phyloP scores from a whole-genome alignment of 2,888 invertebrate genomes.

The Tethea ocularis region DNA sequence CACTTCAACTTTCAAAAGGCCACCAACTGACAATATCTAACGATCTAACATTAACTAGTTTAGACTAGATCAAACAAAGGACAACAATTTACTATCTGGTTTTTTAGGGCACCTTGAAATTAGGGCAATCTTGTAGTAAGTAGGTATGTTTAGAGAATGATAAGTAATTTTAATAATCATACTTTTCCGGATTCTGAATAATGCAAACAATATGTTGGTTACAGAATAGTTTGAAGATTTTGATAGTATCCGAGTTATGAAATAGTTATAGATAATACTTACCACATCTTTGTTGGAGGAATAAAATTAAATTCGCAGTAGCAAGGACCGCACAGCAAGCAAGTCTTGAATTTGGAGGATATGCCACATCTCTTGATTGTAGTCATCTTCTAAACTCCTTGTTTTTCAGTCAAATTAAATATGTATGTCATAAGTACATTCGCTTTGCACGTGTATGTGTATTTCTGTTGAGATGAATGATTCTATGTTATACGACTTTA shows the following conservation, averaged over 20 bases:
- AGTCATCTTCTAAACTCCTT: neutral
- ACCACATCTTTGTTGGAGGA: constrained; percentile 33
- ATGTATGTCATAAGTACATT: neutral
- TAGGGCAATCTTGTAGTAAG: neutral
- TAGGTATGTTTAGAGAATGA: neutral
- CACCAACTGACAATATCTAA: neutral
- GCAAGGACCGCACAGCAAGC: constrained; percentile 49
- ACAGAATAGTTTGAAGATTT: neutral
- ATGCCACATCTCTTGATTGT: neutral
- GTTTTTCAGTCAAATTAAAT: neutral
- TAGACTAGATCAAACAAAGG: neutral
- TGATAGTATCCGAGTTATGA: neutral
- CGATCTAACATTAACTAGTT: neutral
- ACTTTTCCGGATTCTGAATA: neutral
- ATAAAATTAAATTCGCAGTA: constrained; percentile 46
- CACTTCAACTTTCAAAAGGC: neutral
- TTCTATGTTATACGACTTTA: too few relatives aligned
- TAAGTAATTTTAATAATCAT: neutral
- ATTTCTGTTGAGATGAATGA: too few relatives aligned
- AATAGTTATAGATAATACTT: constrained; percentile 31
- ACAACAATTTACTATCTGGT: constrained; percentile 19
- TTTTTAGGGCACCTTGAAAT: constrained; percentile 20
- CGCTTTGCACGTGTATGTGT: neutral
- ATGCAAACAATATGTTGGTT: neutral
- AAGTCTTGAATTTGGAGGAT: neutral